phyloP scores from a whole-genome alignment of 1,140 invertebrate species.

The Bombus difficillimus region DNA sequence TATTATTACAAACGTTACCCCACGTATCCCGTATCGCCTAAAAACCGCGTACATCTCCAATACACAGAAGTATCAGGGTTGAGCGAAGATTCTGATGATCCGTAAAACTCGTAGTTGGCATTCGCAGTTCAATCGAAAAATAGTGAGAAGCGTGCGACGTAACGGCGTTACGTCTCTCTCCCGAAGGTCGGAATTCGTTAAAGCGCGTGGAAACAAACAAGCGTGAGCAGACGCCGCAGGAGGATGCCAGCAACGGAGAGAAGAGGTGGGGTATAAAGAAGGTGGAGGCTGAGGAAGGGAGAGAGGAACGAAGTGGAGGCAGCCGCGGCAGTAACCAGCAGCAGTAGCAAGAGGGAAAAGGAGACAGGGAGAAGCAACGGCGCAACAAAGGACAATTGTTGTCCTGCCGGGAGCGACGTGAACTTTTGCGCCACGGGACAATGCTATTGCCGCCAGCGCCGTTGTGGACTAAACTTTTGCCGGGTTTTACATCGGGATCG shows the following conservation, averaged over 20 bases:
- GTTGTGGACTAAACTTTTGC: conserved; percentile 71
- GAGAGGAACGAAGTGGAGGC: conserved; percentile 16
- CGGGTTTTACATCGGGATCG: conserved; percentile 73
- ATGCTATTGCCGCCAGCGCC: conserved; percentile 68
- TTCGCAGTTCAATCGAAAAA: conserved; percentile 30
- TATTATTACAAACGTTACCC: too few species aligned
- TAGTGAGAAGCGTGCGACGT: conserved; percentile 35
- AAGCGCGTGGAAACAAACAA: conserved; percentile 73
- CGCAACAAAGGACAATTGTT: conserved; percentile 73
- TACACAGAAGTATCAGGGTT: too few species aligned
- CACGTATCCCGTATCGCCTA: too few species aligned
- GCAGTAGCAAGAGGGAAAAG: conserved; percentile 27
- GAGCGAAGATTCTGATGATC: too few species aligned
- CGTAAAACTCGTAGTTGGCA: too few species aligned
- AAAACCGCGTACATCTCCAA: too few species aligned
- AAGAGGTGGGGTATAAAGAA: neutral
- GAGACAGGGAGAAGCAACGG: conserved; percentile 45
- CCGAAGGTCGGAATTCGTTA: conserved; percentile 65
- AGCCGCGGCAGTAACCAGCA: neutral
- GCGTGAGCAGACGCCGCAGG: conserved; percentile 39
- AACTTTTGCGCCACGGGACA: conserved; percentile 72
- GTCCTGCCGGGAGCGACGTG: conserved; percentile 57
- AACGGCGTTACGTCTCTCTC: conserved; percentile 55
- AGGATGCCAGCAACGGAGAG: conserved; percentile 54
- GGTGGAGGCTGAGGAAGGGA: conserved; percentile 17